These are phyloP conservation scores for Fistularia commersonii DNA, from an alignment of 2,797 vertebrate genomes.

Conservation along the genomic window DNA sequence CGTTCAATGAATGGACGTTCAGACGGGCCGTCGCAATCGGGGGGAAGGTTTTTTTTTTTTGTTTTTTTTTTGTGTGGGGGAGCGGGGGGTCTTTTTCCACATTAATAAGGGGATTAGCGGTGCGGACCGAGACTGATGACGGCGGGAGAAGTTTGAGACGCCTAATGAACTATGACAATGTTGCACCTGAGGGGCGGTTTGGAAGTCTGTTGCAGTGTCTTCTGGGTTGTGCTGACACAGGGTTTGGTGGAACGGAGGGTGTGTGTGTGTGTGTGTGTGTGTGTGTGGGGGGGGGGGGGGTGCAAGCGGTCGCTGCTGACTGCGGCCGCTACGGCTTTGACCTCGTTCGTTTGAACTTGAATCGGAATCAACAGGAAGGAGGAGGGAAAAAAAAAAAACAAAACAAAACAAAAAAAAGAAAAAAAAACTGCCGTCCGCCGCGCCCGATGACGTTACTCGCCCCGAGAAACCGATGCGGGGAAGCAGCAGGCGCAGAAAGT, in stretches of 20 bases:
- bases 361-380: too few relatives aligned
- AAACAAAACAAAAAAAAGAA: too few relatives aligned
- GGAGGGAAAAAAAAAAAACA: too few relatives aligned
- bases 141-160: constrained; percentile 80
- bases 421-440: too few relatives aligned
- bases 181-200: constrained; percentile 84
- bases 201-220: constrained; percentile 80
- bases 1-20: constrained; percentile 72
- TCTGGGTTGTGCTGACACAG: constrained; percentile 74
- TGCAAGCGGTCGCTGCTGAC: constrained; percentile 59
- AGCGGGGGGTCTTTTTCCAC: constrained; percentile 80
- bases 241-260: constrained; percentile 60
- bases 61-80: too few relatives aligned
- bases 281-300: constrained; percentile 63
- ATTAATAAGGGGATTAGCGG: constrained; percentile 86
- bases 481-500: too few relatives aligned
- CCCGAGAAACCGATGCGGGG: too few relatives aligned
- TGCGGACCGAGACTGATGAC: constrained; percentile 71
- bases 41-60: constrained; percentile 79
- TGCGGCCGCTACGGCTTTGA: constrained; percentile 58
- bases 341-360: too few relatives aligned
- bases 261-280: too few relatives aligned
- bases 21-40: constrained; percentile 81
- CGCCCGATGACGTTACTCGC: too few relatives aligned
- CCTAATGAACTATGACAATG: constrained; percentile 89